A percentile compares a stretch with the other conserved stretches of the same genome.
Conservation (phyloP, 2,797 vertebrate genomes). For the Coluber constrictor region DNA sequence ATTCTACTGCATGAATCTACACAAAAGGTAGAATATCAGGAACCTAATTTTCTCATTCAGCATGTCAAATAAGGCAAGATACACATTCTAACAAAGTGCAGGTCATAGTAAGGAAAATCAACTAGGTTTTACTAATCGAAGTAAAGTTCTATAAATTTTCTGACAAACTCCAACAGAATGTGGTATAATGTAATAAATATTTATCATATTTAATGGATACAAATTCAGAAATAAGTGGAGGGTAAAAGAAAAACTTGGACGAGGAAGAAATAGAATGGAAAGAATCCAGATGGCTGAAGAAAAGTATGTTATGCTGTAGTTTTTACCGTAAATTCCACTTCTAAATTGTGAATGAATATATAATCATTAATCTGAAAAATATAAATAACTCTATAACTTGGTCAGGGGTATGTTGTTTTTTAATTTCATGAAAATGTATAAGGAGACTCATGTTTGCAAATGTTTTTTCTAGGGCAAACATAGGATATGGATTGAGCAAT, state of each 20-base stretch:
- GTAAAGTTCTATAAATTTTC: neutral
- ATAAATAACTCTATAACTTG: constrained; percentile 25
- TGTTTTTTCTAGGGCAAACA: constrained; percentile 49
- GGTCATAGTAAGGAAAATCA: neutral
- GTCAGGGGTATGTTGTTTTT: fast-evolving
- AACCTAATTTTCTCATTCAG: neutral
- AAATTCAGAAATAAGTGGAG: neutral
- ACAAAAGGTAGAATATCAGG: neutral
- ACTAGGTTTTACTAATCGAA: neutral
- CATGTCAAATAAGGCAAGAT: neutral
- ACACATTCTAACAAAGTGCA: neutral
- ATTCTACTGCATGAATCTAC: neutral
- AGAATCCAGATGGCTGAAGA: neutral
- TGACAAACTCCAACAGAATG: neutral
- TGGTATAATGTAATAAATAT: neutral
- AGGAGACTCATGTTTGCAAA: constrained; percentile 27
- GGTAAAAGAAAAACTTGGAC: neutral
- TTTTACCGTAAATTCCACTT: neutral
- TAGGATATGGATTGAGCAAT: constrained; percentile 56
- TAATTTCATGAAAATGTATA: constrained; percentile 17
- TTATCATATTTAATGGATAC: neutral
- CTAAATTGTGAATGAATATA: neutral
- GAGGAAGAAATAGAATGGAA: neutral
- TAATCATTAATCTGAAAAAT: neutral
- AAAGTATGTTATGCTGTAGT: neutral